Conservation (phyloP, 2,888 invertebrate genomes). For the Deladenus siricidicola region DNA sequence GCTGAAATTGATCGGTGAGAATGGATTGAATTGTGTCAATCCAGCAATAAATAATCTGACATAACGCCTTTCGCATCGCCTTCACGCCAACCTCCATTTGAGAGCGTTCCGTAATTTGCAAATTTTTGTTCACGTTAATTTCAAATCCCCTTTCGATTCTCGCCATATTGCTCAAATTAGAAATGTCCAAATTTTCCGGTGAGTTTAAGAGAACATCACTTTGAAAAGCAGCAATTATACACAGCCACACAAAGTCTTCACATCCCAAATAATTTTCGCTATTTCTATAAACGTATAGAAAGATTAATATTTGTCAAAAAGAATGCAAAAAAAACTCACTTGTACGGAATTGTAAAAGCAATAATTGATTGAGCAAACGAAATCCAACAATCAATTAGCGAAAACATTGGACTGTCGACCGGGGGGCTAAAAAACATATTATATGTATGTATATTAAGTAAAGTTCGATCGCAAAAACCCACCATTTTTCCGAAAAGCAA, state of each 20-base stretch:
- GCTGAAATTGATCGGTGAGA: slow-evolving; percentile 18
- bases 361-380: slow-evolving; percentile 35
- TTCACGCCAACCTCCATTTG: not conserved
- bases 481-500: slow-evolving; percentile 11
- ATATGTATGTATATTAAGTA: too few relatives aligned
- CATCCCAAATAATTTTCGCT: slow-evolving; percentile 20
- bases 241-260: slow-evolving; percentile 34
- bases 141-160: not conserved
- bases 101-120: not conserved
- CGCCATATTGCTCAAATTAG: not conserved
- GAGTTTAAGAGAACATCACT: not conserved
- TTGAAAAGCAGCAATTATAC: slow-evolving; percentile 30
- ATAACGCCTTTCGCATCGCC: slow-evolving; percentile 6
- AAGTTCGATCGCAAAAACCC: too few relatives aligned
- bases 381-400: slow-evolving; percentile 37
- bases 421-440: slow-evolving; percentile 7
- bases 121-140: not conserved
- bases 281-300: slow-evolving; percentile 24
- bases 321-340: slow-evolving; percentile 13
- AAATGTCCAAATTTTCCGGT: not conserved
- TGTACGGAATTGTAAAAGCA: slow-evolving; percentile 28
- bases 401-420: slow-evolving; percentile 20
- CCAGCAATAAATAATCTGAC: slow-evolving; percentile 10
- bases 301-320: too few relatives aligned
- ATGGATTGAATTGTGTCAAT: slow-evolving; percentile 15